Base-by-base conservation (phyloP, 1,140 invertebrate species). In the Cotesia glomerata region DNA sequence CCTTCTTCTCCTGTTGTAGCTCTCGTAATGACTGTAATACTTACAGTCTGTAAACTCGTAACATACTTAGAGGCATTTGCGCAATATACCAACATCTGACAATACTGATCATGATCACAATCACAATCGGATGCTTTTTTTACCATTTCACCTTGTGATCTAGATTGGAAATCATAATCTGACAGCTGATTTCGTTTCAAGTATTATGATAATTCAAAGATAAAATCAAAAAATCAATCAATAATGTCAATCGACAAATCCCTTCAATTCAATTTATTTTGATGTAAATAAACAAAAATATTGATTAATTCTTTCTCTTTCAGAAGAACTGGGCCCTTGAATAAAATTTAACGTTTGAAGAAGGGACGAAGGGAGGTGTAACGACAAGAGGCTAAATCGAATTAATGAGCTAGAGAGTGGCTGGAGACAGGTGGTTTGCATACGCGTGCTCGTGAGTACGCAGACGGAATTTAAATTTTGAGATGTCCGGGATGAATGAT, bases 391-490 rank as follows among this genome's bases (percentile, higher is more conserved):
- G 63, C 3, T 34, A 67, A 71, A 64, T 49, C 8, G 34, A 45
- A 39, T 64, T 54, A 54, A 34, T 51, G 26, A 34, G n/a, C 18
- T 1, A 8, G 3, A 18, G 71, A 71, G 62, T 59, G 56, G 26
- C 58, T 63, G 77, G 49, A 65, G 75, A 78, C 74, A 78, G 74
- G 77, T 79, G 75, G 74, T 77, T 79, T 77, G 74, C 76, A 77
- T 78, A 76, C 73, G 71, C 77, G 76, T 45, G 39, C 39, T 45
- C 74, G 61, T 67, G 71, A 36, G 69, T 71, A 77, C 77, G 77
- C 77, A 58, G 62, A 69, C 73, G 79, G 80, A 76, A 79, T 78
- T 77, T 78, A 74, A 79, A 79, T 78, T 78, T 79, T 77, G 0
- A 26, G 5, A 8, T 61, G 52, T 56, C 52, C 52, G n/a, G n/a